These are phyloP conservation scores for Caerostris extrusa DNA, from an alignment of 1,140 invertebrate species.

Conservation along the genomic window DNA sequence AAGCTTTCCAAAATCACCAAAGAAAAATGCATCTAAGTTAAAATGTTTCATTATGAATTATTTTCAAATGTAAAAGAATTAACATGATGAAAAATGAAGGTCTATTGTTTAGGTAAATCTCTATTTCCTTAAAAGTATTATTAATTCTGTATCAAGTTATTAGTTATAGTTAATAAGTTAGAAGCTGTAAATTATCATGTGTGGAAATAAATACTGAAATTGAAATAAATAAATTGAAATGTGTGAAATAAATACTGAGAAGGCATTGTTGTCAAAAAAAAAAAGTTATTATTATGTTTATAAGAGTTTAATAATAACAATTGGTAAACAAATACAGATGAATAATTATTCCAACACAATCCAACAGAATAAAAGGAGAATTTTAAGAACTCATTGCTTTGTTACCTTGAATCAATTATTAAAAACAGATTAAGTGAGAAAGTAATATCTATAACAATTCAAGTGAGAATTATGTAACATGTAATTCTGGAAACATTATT, in stretches of 20 bases:
- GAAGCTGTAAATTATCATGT: neutral
- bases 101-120: no score
- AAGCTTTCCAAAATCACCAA: no score
- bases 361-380: neutral
- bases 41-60: no score
- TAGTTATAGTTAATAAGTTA: neutral
- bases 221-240: neutral
- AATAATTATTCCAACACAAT: neutral
- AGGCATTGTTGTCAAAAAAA: neutral
- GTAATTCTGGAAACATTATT: no score
- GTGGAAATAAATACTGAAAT: neutral
- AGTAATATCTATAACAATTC: neutral
- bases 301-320: neutral
- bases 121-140: no score
- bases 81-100: no score
- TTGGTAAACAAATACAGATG: neutral
- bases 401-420: neutral
- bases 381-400: neutral
- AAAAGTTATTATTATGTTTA: neutral
- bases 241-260: neutral
- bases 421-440: neutral
- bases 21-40: no score
- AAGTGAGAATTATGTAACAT: no score
- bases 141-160: no score
- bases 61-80: no score